Base-by-base conservation (phyloP, 2,888 invertebrate species). In the Erebia epiphron region DNA sequence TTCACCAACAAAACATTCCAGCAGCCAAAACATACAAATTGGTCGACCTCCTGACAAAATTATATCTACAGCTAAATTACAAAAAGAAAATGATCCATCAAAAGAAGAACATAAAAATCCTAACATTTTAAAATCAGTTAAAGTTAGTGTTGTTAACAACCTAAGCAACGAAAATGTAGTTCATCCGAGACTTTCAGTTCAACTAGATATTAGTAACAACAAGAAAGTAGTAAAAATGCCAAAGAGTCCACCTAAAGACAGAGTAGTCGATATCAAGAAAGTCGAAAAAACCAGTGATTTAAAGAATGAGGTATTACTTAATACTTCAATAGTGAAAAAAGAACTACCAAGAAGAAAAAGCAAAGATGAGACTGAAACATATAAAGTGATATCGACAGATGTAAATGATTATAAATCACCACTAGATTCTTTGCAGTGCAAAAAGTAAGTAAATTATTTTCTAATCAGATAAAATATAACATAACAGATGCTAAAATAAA, bases 381-480 rank as follows among this genome's bases (percentile, higher is more conserved):
- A 62, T 21, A 26, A 57, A 8, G 18, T n/a, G 49, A 11, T 35
- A 16, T 26, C 46, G 16, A 75, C 70, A 7, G 78, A 76, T n/a
- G 67, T 76, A 1, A 81, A 86, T 75, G 92, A 93, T 78, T 93
- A 93, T 73, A 84, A 82, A 80, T 93, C 93, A 9, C 93, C 93
- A 41, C 77, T 93, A 46, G 87, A 88, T 73, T 86, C 92, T 26
- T 84, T 92, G 77, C 84, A 73, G 58, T 68, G 72, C 71, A 77
- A 75, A 71, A 76, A 66, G 77, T 78, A 71, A 75, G 77, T 74
- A 66, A 60, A 49, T 43, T 49, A 26, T 46, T 61, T 61, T 58
- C 11, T 54, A 11, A 16, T 18, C 18, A 54, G 7, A 18, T 43
- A 46, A 41, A 16, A 60, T 41, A 14, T 14, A 11, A 18, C n/a